These are phyloP conservation scores for Poecile montanus DNA, from an alignment of 2,797 vertebrate species.

Conservation along the genomic window DNA sequence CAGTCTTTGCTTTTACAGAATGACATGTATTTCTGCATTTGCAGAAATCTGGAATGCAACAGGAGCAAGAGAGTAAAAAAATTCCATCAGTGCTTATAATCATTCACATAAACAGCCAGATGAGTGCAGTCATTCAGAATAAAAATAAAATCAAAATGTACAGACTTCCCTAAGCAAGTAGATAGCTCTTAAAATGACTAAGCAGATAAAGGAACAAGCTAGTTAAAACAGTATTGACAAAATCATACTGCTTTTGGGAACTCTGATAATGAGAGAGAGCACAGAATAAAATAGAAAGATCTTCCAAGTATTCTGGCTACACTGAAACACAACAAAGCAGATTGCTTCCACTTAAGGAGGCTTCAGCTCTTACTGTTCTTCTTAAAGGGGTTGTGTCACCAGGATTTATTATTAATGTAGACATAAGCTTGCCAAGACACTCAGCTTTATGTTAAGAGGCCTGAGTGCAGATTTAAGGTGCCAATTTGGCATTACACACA, in stretches of 20 bases:
- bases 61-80: not conserved
- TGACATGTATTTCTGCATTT: not conserved
- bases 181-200: conserved; percentile 3
- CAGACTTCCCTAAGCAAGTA: not conserved
- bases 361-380: conserved; percentile 16
- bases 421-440: conserved; percentile 37
- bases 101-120: not conserved
- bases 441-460: conserved; percentile 36
- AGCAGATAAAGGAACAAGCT: not conserved
- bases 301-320: not conserved
- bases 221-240: not conserved
- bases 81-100: not conserved
- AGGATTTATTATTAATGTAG: conserved; percentile 30
- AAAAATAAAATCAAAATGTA: conserved; percentile 32
- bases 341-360: conserved; percentile 24
- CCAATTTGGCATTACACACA: not conserved
- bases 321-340: conserved; percentile 5
- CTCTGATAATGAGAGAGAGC: not conserved
- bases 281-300: not conserved
- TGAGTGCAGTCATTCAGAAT: conserved; percentile 6
- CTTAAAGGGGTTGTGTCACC: conserved; percentile 15
- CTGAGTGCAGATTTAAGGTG: conserved; percentile 24
- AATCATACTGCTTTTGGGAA: not conserved
- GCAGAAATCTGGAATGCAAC: not conserved
- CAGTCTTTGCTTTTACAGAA: not conserved